Base-by-base conservation (phyloP, 2,888 invertebrate species). In the Eristalinus sepulchralis region DNA sequence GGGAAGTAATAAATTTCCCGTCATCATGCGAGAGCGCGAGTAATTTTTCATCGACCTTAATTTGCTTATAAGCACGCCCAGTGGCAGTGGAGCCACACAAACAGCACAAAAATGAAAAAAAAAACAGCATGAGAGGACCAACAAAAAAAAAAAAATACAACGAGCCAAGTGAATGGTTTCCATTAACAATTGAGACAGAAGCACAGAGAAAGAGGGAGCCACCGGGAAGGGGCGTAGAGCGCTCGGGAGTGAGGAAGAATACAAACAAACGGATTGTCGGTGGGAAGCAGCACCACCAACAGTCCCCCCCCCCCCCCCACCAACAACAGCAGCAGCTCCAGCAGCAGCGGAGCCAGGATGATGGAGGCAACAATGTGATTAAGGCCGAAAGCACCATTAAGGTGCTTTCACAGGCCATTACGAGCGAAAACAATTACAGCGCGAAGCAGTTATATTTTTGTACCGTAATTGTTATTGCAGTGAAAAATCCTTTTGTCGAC, bases 381-480 rank as follows among this genome's bases (percentile, higher is more conserved):
- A 85, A 82, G 82, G 73, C 72, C 68, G 85, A 85, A 78, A 85
- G 82, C 82, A 68, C 85, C 82, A 85, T 85, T 85, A 85, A 85
- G 85, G 85, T 85, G 85, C 85, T 85, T 85, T 85, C 85, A 85
- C 82, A 85, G 82, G 85, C 85, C 85, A 82, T 85, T 85, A 82
- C 82, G 77, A 77, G 36, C 67, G 73, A 85, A 85, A 82, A 85
- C 85, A 85, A 85, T 85, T 85, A 85, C 85, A 77, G 72, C 77
- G 85, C 77, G 85, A 85, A 78, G 68, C 85, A 82, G 85, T 85
- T 85, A 85, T 73, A 85, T 85, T 82, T 85, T 76, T 82, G 67
- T 64, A 68, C 82, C 82, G 68, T 82, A 78, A 85, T 85, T 85
- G 85, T 85, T 85, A 85, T 82, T 73, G 77, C 76, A 76, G 63